Conservation (phyloP, 2,888 invertebrate species). For the Polyommatus iphigenia region DNA sequence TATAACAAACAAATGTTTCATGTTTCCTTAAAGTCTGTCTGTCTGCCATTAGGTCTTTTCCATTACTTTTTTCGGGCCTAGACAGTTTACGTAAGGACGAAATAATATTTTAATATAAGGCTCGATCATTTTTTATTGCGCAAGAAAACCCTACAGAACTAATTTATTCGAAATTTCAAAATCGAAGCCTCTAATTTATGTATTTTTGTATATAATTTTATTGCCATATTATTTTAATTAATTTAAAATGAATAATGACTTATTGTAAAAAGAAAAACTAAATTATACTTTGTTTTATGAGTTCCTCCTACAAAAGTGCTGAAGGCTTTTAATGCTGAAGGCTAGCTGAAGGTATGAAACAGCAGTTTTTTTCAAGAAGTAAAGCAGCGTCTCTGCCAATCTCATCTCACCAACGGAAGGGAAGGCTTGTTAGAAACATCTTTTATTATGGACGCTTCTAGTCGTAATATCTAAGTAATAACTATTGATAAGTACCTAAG, state of each 20-base stretch:
- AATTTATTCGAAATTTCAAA: constrained; percentile 36
- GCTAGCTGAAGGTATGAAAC: too few relatives aligned
- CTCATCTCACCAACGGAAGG: too few relatives aligned
- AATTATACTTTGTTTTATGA: background rate
- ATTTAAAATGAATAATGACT: background rate
- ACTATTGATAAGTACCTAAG: too few relatives aligned
- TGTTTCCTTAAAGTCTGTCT: too few relatives aligned
- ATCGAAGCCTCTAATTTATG: constrained; percentile 31
- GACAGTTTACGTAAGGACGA: constrained; percentile 22
- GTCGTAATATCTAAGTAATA: too few relatives aligned
- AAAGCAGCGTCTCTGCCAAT: too few relatives aligned
- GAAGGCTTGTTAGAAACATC: too few relatives aligned
- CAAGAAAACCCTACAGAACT: constrained; percentile 33
- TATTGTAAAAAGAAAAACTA: background rate
- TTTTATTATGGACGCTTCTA: too few relatives aligned
- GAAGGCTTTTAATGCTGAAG: background rate
- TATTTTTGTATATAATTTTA: constrained; percentile 32
- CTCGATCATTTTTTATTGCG: constrained; percentile 37
- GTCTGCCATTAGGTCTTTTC: too few relatives aligned
- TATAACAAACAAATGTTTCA: too few relatives aligned
- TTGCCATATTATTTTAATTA: constrained; percentile 25
- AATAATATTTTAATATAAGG: constrained; percentile 31
- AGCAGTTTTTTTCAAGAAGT: too few relatives aligned
- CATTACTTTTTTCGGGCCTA: too few relatives aligned
- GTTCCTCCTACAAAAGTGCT: background rate